phyloP scores from a whole-genome alignment of 2,888 invertebrate genomes.

The Drosophila mimica region DNA sequence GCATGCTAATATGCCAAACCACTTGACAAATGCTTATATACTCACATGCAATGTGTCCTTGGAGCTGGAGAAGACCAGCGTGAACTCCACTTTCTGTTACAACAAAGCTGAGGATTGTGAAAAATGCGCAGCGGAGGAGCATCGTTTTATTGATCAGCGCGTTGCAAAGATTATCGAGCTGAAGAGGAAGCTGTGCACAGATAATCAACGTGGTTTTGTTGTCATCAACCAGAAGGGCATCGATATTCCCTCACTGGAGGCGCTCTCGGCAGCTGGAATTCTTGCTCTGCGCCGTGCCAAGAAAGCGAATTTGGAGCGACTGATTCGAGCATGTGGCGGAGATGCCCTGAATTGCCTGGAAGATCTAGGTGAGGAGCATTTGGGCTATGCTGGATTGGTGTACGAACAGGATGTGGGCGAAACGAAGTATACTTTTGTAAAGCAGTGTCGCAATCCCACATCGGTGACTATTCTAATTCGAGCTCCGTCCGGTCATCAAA shows the following conservation, averaged over 20 bases:
- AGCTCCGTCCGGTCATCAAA: conserved; percentile 97
- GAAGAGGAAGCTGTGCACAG: conserved; percentile 96
- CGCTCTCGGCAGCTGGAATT: conserved; percentile 97
- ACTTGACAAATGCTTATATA: conserved; percentile 95
- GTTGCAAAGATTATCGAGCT: conserved; percentile 95
- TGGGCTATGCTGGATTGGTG: conserved; percentile 97
- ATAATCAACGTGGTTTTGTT: conserved; percentile 94
- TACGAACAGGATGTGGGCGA: conserved; percentile 99
- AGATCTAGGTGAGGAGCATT: conserved; percentile 92
- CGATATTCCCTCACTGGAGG: conserved; percentile 97
- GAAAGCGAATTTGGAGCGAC: conserved; percentile 98
- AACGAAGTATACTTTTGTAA: conserved; percentile 98
- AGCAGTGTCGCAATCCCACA: conserved; percentile 96
- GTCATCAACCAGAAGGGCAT: conserved; percentile 99
- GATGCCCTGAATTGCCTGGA: conserved; percentile 97
- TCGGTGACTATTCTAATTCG: conserved; percentile 98
- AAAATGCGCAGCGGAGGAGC: conserved; percentile 95
- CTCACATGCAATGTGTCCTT: conserved; percentile 98
- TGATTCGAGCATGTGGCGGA: conserved; percentile 97
- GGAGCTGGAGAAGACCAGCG: conserved; percentile 98
- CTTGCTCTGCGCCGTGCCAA: conserved; percentile 97
- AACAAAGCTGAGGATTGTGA: conserved; percentile 98
- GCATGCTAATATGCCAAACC: conserved; percentile 99
- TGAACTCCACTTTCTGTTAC: conserved; percentile 99
- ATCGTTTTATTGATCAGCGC: conserved; percentile 97